Evolutionary conservation across 2,888 invertebrate species (phyloP).

Genomic region (Furcula furcula): DNA sequence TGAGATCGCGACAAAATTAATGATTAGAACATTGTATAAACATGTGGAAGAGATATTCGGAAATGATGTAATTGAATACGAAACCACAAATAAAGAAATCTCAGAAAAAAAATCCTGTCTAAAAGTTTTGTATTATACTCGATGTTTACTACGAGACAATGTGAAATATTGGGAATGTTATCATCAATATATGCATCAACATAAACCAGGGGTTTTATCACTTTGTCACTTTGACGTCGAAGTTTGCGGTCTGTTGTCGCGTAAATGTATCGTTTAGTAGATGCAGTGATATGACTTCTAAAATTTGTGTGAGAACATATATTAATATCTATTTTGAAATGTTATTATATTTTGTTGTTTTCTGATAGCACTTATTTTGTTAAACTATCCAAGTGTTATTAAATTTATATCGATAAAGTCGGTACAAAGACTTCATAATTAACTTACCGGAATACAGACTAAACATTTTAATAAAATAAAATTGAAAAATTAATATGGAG

Average conservation of each 20-base stretch:
- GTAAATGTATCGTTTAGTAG: too few relatives aligned
- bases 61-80: too few relatives aligned
- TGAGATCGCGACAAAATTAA: not conserved
- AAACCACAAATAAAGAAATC: too few relatives aligned
- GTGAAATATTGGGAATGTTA: too few relatives aligned
- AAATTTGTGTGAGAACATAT: conserved; percentile 2
- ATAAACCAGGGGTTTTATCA: too few relatives aligned
- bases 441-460: conserved; percentile 62
- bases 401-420: conserved; percentile 53
- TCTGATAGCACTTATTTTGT: conserved; percentile 34
- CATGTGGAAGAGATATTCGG: not conserved
- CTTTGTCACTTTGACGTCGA: too few relatives aligned
- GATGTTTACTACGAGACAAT: too few relatives aligned
- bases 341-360: conserved; percentile 10
- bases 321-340: conserved; percentile 6
- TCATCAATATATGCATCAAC: too few relatives aligned
- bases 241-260: too few relatives aligned
- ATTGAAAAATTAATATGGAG: conserved; percentile 30
- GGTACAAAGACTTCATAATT: conserved; percentile 55
- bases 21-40: not conserved
- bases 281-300: not conserved
- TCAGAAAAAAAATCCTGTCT: too few relatives aligned
- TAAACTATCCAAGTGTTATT: conserved; percentile 36
- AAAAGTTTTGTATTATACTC: too few relatives aligned
- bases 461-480: conserved; percentile 69